Evolutionary conservation across 2,113 vertebrate genomes (phyloP), one percentile per base, ranked within the genome.

Genomic region (Hemibates koningsi): DNA sequence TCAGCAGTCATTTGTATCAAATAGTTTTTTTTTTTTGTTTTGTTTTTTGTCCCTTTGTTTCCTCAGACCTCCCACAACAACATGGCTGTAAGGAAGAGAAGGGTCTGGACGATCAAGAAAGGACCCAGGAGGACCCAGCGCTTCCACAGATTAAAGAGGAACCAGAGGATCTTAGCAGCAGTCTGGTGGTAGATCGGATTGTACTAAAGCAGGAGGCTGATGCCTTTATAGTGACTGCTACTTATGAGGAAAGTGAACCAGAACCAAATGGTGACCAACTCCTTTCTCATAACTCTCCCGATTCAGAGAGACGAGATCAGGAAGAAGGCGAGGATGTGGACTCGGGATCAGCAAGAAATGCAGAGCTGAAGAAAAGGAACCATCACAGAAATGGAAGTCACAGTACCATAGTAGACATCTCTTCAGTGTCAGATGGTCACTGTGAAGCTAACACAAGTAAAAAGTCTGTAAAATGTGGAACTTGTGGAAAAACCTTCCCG

Each of bases 41-140:
- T 2, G 3, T 9, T 63, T 63, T n/a, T n/a, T 1, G 1, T n/a
- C 9, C 32, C 1, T 36, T 66, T 66, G 17, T 12, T 36, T 1
- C 10, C 9, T 38, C 61, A 66, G 61, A 38, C 61, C 61, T 66
- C 32, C 61, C 6, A 7, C 61, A 66, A 66, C 32, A 66, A n/a
- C 6, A 38, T 38, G 17, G 1, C 10, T 66, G 61, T 66, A 66
- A 38, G 61, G 32, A 66, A 12, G 61, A 66, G 32, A 34, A 36
- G 0, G 32, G 61, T 36, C 32, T 11, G 29, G 54, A 14, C 2
- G 1, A 3, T 6, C 57, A 61, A 17, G 57, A 61, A 32, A 66
- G 61, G 32, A 36, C 34, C 29, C 29, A 34, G 29, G 16, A 1
- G 29, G 16, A 63, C 16, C 2, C 29, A 19, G 59, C 1, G 2